phyloP scores from a whole-genome alignment of 2,888 invertebrate species.

The Lasioglossum figueresi region DNA sequence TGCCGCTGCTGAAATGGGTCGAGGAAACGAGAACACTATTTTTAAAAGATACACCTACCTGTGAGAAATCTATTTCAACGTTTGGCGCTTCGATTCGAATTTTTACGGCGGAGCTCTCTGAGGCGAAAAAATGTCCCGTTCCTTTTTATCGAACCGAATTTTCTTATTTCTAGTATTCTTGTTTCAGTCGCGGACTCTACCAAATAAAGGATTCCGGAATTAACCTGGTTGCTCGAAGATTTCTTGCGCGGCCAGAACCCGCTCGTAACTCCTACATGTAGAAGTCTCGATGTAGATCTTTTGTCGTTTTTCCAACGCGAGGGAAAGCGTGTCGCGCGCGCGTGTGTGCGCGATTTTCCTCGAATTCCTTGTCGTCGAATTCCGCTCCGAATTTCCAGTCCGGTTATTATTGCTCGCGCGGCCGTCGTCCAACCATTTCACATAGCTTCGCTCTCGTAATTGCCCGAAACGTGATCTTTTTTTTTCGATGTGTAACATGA shows the following conservation, averaged over 20 bases:
- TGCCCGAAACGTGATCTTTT: not conserved
- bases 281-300: not conserved
- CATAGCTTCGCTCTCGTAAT: slow-evolving; percentile 1
- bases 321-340: slow-evolving; percentile 32
- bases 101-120: not conserved
- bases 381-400: not conserved
- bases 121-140: not conserved
- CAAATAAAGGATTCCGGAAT: not conserved
- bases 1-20: not conserved
- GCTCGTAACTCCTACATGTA: not conserved
- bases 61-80: not conserved
- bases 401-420: slow-evolving; percentile 11
- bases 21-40: not conserved
- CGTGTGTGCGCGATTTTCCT: slow-evolving; percentile 9
- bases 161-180: not conserved
- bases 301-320: not conserved
- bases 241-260: not conserved
- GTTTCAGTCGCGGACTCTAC: not conserved
- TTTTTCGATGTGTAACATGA: not conserved
- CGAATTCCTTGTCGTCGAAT: slow-evolving; percentile 11
- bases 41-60: not conserved
- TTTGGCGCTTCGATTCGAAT: not conserved
- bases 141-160: not conserved
- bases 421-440: slow-evolving; percentile 1
- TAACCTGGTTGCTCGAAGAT: not conserved